Evolutionary conservation across 2,113 vertebrate genomes (phyloP), one percentile per base, ranked within the genome.

Genomic region (Micromys minutus): DNA sequence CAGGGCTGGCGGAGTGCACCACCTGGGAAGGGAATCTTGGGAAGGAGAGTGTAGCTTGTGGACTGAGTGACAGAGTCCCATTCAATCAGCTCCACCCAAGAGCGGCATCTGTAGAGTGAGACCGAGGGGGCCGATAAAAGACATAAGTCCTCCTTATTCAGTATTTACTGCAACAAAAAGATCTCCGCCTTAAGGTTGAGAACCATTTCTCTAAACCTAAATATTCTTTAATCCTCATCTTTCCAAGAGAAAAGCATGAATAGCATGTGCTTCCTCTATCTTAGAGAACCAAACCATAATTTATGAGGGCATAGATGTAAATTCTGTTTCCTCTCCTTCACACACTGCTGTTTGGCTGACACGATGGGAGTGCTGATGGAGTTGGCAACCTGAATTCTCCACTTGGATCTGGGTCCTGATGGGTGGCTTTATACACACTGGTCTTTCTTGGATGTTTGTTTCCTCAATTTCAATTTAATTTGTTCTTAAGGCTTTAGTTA

Each of bases 241-340:
- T 52, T 76, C 39, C 24, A 61, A 77, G 61, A 22, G 31, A 94
- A 76, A 71, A 67, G 55, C 81, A 94, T 5, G 24, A 47, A 45
- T 67, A 94, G 29, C 45, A n/a, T 2, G 31, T 47, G 16, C 47
- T 47, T 87, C 16, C 45, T 83, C 24, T 75, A 47, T 9, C 7
- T 89, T 90, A 79, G 91, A 81, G 93, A 97, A 94, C 74, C 42
- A 80, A 76, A 93, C 88, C 17, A 42, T 92, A 59, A 89, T 61
- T 84, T 36, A 55, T 52, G 92, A 89, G 36, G 34, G 26, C 22
- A 61, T 24, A 42, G 5, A 69, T 52, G 47, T 80, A 89, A 79
- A 61, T 87, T 92, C 81, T 22, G 29, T 85, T 95, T 87, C 31
- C 63, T 96, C 77, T 84, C n/a, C 55, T 83, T 79, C 61, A 29